These are phyloP conservation scores for Clangula hyemalis DNA, from an alignment of 2,797 vertebrate genomes.

Conservation along the genomic window DNA sequence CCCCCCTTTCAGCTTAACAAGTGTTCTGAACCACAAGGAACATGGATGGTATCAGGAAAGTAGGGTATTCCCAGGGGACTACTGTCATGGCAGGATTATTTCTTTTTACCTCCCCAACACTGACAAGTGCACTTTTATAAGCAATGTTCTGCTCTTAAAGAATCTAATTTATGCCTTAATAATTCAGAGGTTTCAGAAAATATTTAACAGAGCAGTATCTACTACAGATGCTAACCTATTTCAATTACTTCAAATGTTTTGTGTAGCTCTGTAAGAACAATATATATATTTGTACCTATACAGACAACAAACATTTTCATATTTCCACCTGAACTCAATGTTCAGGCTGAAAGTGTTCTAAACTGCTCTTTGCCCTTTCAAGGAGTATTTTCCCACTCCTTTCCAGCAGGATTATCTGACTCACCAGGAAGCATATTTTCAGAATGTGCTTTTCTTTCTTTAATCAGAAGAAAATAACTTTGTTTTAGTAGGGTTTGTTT, in stretches of 20 bases:
- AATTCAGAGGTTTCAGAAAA: constrained; percentile 15
- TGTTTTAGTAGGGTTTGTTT: neutral
- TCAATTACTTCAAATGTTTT: neutral
- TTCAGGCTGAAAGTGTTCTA: neutral
- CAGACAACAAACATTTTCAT: neutral
- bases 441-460: no score
- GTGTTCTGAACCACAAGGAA: constrained; percentile 50
- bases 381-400: neutral
- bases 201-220: neutral
- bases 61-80: neutral
- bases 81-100: neutral
- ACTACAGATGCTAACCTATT: neutral
- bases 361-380: neutral
- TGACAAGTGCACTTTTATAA: neutral
- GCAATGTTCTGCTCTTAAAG: neutral
- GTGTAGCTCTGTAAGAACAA: neutral
- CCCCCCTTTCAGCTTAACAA: constrained; percentile 48
- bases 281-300: neutral
- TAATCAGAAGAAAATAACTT: neutral
- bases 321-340: neutral
- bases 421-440: neutral
- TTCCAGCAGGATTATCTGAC: neutral
- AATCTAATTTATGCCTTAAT: neutral
- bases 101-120: neutral
- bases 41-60: constrained; percentile 43